Percentiles rank a stretch among this genome's conserved stretches.
Conservation (phyloP, 2,888 invertebrate genomes). For the Xanthorhoe designata region DNA sequence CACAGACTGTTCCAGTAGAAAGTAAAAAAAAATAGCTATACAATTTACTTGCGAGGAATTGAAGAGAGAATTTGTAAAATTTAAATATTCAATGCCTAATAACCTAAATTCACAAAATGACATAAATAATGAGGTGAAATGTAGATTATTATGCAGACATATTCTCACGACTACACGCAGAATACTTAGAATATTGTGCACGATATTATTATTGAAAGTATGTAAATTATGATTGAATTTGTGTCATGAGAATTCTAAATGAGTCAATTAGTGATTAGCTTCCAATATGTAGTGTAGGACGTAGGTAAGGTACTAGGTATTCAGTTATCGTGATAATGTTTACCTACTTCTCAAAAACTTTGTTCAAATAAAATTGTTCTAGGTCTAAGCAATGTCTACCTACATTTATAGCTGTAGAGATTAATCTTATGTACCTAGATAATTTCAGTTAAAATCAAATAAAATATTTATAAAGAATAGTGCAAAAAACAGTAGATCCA, state of each 20-base stretch:
- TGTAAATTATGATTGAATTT: not conserved
- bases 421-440: too few relatives aligned
- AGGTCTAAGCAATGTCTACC: too few relatives aligned
- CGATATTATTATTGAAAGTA: not conserved
- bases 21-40: too few relatives aligned
- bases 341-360: too few relatives aligned
- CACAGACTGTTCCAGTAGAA: too few relatives aligned
- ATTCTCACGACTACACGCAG: not conserved
- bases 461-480: conserved; percentile 29
- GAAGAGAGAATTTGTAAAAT: not conserved
- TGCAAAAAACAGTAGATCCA: conserved; percentile 35
- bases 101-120: not conserved
- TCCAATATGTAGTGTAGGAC: too few relatives aligned
- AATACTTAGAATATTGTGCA: not conserved
- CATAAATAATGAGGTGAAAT: conserved; percentile 2
- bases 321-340: too few relatives aligned
- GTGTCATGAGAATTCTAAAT: not conserved
- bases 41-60: too few relatives aligned
- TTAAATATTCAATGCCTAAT: not conserved
- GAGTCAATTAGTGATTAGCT: not conserved
- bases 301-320: too few relatives aligned
- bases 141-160: not conserved
- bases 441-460: too few relatives aligned
- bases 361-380: too few relatives aligned
- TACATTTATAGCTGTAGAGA: too few relatives aligned